Evolutionary conservation across 2,797 vertebrate genomes (phyloP).

Genomic region (Neopelma chrysocephalum): DNA sequence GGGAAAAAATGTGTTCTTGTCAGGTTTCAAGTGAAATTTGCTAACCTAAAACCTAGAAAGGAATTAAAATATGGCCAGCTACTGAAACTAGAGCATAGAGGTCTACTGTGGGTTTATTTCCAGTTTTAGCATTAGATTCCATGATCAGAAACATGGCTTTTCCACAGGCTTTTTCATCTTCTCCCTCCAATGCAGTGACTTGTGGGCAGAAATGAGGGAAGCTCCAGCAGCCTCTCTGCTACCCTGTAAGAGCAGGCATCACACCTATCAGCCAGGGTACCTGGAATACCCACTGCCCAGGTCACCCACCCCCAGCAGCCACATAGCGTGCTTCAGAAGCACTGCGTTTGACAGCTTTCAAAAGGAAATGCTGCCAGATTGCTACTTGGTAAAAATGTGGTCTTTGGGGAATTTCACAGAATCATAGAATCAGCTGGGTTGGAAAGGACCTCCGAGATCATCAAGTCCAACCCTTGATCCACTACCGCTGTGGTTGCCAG

Average conservation of each 20-base stretch:
- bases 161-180: not conserved
- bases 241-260: not conserved
- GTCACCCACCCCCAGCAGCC: not conserved
- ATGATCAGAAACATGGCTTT: not conserved
- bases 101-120: not conserved
- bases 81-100: not conserved
- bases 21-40: not conserved
- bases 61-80: not conserved
- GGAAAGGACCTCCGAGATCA: too few species aligned
- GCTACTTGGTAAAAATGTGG: not conserved
- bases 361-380: not conserved
- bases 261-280: not conserved
- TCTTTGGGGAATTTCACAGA: not conserved
- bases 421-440: too few species aligned
- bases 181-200: not conserved
- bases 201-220: not conserved
- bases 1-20: not conserved
- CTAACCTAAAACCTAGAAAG: not conserved
- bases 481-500: too few species aligned
- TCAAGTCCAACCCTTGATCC: too few species aligned
- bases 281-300: rapidly evolving
- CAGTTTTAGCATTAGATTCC: not conserved
- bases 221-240: not conserved
- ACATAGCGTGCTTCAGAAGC: rapidly evolving
- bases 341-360: not conserved